Percentiles rank a stretch among this genome's conserved stretches.
Conservation (phyloP, 2,113 vertebrate species). For the Plecotus auritus region DNA sequence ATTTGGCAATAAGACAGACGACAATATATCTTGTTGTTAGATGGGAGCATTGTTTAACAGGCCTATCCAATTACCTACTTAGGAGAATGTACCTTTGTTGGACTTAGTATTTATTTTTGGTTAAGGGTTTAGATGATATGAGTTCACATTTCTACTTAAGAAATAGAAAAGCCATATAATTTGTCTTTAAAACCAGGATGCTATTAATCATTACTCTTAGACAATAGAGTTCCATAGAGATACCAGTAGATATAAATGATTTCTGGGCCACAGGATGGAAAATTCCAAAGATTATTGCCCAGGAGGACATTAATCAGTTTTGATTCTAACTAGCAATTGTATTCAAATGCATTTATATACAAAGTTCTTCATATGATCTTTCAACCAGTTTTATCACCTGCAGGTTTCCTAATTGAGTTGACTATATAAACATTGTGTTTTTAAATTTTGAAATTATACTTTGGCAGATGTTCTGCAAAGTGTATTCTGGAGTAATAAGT, state of each 20-base stretch:
- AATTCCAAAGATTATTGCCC: not conserved
- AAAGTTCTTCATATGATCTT: not conserved
- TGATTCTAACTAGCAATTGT: not conserved
- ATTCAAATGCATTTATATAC: not conserved
- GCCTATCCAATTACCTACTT: not conserved
- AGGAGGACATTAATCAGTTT: not conserved
- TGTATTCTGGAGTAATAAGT: not conserved
- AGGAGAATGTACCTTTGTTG: not conserved
- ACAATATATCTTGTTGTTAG: not conserved
- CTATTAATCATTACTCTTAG: not conserved
- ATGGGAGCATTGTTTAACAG: not conserved
- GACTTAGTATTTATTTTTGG: not conserved
- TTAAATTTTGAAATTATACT: not conserved
- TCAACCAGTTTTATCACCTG: not conserved
- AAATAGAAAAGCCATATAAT: not conserved
- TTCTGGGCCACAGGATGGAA: conserved; percentile 9
- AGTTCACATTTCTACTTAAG: not conserved
- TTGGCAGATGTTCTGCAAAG: not conserved
- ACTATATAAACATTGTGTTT: not conserved
- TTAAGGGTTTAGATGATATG: not conserved
- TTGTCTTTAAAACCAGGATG: not conserved
- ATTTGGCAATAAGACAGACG: not conserved
- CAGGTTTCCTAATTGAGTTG: not conserved
- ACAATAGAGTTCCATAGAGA: not conserved
- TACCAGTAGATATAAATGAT: not conserved